Conservation (phyloP, 2,888 invertebrate species). For the Melinopterus prodromus region DNA sequence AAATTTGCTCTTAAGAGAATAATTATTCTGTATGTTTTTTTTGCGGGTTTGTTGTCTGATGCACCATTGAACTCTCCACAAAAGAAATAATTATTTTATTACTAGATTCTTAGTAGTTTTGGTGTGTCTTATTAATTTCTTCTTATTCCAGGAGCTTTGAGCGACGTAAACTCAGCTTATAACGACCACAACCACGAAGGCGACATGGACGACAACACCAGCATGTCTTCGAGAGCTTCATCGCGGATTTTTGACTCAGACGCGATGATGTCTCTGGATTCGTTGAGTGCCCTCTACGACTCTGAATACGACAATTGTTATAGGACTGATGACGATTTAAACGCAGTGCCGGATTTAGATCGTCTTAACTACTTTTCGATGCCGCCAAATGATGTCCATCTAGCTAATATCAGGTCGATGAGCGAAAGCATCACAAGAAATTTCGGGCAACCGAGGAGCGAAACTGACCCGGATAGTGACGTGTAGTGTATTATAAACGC, state of each 20-base stretch:
- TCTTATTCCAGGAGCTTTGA: conserved; percentile 70
- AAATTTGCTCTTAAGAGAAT: not conserved
- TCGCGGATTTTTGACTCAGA: conserved; percentile 82
- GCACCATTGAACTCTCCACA: too few relatives aligned
- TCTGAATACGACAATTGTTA: conserved; percentile 74
- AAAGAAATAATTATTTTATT: too few relatives aligned
- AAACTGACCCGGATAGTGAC: conserved; percentile 74
- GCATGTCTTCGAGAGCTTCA: conserved; percentile 84
- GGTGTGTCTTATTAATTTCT: not conserved
- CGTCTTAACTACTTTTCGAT: conserved; percentile 61
- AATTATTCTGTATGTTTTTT: too few relatives aligned
- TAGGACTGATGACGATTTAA: conserved; percentile 62
- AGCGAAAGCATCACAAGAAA: conserved; percentile 80
- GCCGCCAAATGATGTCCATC: conserved; percentile 66
- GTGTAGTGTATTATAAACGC: conserved; percentile 54
- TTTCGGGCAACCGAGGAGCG: conserved; percentile 74
- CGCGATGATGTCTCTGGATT: conserved; percentile 79
- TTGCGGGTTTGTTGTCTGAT: too few relatives aligned
- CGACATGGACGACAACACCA: conserved; percentile 74
- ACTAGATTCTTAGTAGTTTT: too few relatives aligned
- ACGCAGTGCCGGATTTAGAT: conserved; percentile 59
- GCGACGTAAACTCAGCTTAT: conserved; percentile 86
- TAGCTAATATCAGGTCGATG: conserved; percentile 78
- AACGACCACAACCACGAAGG: conserved; percentile 66
- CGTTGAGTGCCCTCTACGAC: conserved; percentile 84